These are phyloP conservation scores for Acrobasis consociella DNA, from an alignment of 2,888 invertebrate species.

Conservation along the genomic window DNA sequence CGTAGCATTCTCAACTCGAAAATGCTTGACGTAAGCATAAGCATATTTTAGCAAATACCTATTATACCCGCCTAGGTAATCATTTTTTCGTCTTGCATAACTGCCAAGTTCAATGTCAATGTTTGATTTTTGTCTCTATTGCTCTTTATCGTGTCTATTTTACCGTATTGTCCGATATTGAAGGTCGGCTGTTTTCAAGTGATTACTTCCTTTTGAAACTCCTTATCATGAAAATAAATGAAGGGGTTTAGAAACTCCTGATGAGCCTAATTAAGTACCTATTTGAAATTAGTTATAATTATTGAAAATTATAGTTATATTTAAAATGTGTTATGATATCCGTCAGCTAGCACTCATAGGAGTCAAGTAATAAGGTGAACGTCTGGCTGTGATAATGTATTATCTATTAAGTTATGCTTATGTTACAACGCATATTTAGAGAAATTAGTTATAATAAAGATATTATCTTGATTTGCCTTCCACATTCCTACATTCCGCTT, in stretches of 20 bases:
- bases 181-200: constrained; percentile 3
- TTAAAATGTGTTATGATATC: too few relatives aligned
- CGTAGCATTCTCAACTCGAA: not conserved
- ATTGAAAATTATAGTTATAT: too few relatives aligned
- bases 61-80: not conserved
- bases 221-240: too few relatives aligned
- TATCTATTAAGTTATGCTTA: too few relatives aligned
- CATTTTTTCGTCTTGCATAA: not conserved
- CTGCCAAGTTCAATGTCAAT: constrained; percentile 11
- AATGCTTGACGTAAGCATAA: not conserved
- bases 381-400: too few relatives aligned
- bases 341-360: too few relatives aligned
- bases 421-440: too few relatives aligned
- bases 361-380: too few relatives aligned
- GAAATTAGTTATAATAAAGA: too few relatives aligned
- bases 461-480: too few relatives aligned
- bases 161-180: not conserved
- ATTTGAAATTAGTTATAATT: too few relatives aligned
- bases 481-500: not conserved
- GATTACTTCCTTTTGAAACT: not conserved
- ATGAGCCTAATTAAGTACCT: not conserved
- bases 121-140: constrained; percentile 6
- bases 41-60: not conserved
- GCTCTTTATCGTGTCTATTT: not conserved
- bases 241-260: too few relatives aligned